These are phyloP conservation scores for Anticlea derivata DNA, from an alignment of 2,888 invertebrate species.

Conservation along the genomic window DNA sequence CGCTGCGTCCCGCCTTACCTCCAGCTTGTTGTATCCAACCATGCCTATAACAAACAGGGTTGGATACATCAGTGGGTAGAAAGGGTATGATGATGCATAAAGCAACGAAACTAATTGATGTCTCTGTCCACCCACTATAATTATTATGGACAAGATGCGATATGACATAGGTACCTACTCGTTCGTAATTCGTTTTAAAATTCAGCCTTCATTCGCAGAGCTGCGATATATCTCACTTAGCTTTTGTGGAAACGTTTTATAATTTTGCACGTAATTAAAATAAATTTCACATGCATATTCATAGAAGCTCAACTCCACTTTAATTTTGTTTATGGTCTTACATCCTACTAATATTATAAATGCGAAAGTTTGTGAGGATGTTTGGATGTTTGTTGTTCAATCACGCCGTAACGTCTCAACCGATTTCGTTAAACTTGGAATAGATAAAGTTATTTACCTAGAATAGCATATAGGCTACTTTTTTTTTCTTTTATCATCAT, in stretches of 20 bases:
- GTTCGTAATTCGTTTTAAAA: conserved; percentile 23
- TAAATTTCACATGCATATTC: conserved; percentile 3
- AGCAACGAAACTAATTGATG: not conserved
- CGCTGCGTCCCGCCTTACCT: no score
- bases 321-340: not conserved
- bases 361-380: no score
- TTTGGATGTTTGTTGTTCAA: no score
- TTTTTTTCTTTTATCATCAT: no score
- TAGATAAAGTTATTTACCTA: no score
- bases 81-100: not conserved
- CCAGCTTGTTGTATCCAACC: no score
- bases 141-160: conserved; percentile 4
- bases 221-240: conserved; percentile 41
- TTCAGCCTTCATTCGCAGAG: conserved; percentile 42
- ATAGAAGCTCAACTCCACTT: not conserved
- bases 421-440: no score
- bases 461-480: no score
- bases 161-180: not conserved
- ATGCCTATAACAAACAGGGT: no score
- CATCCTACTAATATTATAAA: no score
- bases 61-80: no score
- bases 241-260: conserved; percentile 33
- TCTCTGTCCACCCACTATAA: not conserved
- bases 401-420: no score
- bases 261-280: conserved; percentile 19